Base-by-base conservation (phyloP, 2,888 invertebrate species). In the Dryobotodes eremita region DNA sequence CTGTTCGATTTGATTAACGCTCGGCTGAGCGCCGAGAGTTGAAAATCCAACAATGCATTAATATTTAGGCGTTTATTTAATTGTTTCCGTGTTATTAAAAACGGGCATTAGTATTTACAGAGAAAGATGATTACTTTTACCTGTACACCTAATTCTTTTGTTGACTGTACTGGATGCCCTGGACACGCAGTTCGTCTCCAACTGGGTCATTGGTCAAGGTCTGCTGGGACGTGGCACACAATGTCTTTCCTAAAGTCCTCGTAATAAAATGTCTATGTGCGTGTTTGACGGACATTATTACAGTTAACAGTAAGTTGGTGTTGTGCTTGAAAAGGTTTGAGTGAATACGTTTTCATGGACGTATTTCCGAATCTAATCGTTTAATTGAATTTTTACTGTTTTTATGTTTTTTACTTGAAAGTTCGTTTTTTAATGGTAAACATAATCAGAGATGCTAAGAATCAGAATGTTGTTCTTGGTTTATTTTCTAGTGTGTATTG, bases 171-270 rank as follows among this genome's bases (percentile, higher is more conserved):
- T 80, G 65, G 46, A 57, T 46, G 10, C 75, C 53, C 70, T 76
- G 83, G 88, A 83, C 86, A 87, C 85, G 85, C 74, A 80, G 64
- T 68, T 42, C 69, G 65, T 59, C 71, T 57, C 70, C 74, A 90
- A 89, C 79, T 91, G 62, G 89, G 91, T 87, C 86, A 89, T 65
- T 85, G 89, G 86, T 89, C 90, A 90, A 90, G 91, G 90, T 79
- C 73, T 57, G n/a, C 13, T 57, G 64, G 78, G 77, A 65, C 77
- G 69, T 82, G 50, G 11, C 46, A 70, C 75, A 78, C 71, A 72
- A 80, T 84, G 69, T 74, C 68, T 75, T 71, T 71, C 77, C 75
- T 64, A 42, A 76, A 88, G 75, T 68, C 77, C 75, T 72, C 62
- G 57, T 15, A 23, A 75, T 50, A 62, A 64, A 74, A 68, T 71